Base-by-base conservation (phyloP, 2,113 vertebrate species). In the Coturnix japonica region DNA sequence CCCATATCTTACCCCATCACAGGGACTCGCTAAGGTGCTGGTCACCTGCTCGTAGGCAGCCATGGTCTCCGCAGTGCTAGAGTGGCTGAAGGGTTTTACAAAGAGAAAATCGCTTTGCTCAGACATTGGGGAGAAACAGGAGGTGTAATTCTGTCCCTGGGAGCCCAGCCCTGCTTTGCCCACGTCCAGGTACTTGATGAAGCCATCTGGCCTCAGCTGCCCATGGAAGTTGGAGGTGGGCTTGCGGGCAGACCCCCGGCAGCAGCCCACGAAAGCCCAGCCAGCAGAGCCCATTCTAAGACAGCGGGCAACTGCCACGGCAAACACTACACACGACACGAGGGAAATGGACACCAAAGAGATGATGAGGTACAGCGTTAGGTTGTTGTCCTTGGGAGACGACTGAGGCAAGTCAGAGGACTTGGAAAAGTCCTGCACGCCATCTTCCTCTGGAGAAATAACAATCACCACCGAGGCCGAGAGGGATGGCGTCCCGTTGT, bases 111-210 rank as follows among this genome's bases (percentile, higher is more conserved):
- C 98, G 6, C 98, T 98, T 81, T 98, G 97, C 81, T 98, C 98
- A n/a, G 98, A 99, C 90, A 98, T 76, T 43, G 98, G 98, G 0
- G 98, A 98, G 93, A 98, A 98, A 93, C 98, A 98, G 53, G 98
- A 98, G 81, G 98, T 97, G 88, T 98, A 98, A 60, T 98, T 98
- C 79, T 98, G 98, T 47, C 97, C 97, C 93, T 98, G 97, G 23
- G 97, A 97, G 26, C 98, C 98, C 96, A 98, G 96, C 76, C 98
- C 92, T 1, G 97, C 98, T 61, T 98, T 98, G 80, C 98, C 98
- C 79, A 99, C 98, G 5, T 99, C 98, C 98, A 98, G 98, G 90
- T 98, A 99, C 89, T 98, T 98, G 94, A 98, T 98, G 83, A 98
- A 98, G 93, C 98, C 98, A 84, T 98, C 98, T 25, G 98, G 98